These are phyloP conservation scores for Aphidius gifuensis DNA, from an alignment of 1,140 invertebrate species.

Conservation along the genomic window DNA sequence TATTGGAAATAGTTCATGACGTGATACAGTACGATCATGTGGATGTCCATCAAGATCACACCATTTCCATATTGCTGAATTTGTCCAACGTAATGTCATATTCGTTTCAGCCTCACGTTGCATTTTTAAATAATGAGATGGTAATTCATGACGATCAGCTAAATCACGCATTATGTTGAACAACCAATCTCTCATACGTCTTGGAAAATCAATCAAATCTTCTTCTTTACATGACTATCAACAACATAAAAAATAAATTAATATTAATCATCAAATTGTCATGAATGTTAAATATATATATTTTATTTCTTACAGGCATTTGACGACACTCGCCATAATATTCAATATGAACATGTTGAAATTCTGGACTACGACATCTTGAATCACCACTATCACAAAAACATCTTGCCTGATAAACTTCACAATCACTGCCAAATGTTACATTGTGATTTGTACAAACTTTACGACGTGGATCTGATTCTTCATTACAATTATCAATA, in stretches of 20 bases:
- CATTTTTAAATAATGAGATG: conserved; percentile 80
- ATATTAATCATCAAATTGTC: neutral
- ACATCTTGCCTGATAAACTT: conserved; percentile 86
- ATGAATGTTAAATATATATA: neutral
- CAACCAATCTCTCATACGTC: conserved; percentile 94
- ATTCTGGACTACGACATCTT: conserved; percentile 71
- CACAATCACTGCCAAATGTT: conserved; percentile 89
- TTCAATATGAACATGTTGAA: conserved; percentile 87
- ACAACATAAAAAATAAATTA: conserved; percentile 12
- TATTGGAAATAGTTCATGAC: conserved; percentile 93
- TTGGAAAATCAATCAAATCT: conserved; percentile 87
- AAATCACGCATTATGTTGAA: conserved; percentile 95
- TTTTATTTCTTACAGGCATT: conserved; percentile 61
- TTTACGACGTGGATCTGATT: conserved; percentile 74
- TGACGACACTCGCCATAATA: conserved; percentile 84
- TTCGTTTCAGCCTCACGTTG: conserved; percentile 85
- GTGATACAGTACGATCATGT: conserved; percentile 81
- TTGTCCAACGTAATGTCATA: conserved; percentile 78
- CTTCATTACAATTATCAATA: conserved; percentile 76
- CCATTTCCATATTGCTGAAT: conserved; percentile 96
- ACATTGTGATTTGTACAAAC: conserved; percentile 93
- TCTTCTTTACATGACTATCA: conserved; percentile 71
- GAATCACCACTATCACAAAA: conserved; percentile 74
- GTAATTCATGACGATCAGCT: conserved; percentile 83
- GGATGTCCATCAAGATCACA: conserved; percentile 89